Evolutionary conservation across 2,888 invertebrate genomes (phyloP), one percentile per base, ranked within the genome.

Genomic region (Morinoia aosen): DNA sequence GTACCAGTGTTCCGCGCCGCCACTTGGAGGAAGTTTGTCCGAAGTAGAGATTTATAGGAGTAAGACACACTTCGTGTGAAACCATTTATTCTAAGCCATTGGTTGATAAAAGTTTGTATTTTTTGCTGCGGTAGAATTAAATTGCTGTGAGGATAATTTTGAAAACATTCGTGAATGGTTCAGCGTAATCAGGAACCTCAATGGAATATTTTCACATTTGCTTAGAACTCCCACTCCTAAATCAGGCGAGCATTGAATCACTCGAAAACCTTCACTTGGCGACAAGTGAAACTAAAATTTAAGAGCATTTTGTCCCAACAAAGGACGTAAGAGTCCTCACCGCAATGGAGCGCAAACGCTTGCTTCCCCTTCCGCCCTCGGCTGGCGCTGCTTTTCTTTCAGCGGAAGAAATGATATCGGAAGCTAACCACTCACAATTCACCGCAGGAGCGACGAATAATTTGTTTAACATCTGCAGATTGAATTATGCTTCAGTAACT

Each of bases 301-400:
- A 76, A 19, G 76, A 25, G 1, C 76, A 76, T 33, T 76, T 76
- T 33, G 25, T 76, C 16, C 8, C 76, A 76, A 16, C 19, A 33
- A 33, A 76, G 61, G 19, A 61, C 61, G 76, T 33, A 16, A 33
- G 76, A 76, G 76, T 33, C 25, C 33, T 33, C 76, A 76, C 76
- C 76, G 76, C 76, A 76, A 33, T 76, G 76, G 33, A 76, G 76
- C 25, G 76, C 33, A 16, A 25, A 76, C 76, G 76, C 76, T 76
- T 76, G 76, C 76, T 76, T 76, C 76, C 76, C 76, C 76, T 76
- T 76, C 76, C 76, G 76, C 76, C 33, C 76, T 76, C 76, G 33
- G 76, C 76, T 10, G 33, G 19, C 33, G 25, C 76, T 76, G 76
- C 76, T 76, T 16, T 76, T 76, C 76, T 76, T 0, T 12, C 25